phyloP scores from a whole-genome alignment of 2,797 vertebrate species.

The Xiphorhynchus erythropygius region DNA sequence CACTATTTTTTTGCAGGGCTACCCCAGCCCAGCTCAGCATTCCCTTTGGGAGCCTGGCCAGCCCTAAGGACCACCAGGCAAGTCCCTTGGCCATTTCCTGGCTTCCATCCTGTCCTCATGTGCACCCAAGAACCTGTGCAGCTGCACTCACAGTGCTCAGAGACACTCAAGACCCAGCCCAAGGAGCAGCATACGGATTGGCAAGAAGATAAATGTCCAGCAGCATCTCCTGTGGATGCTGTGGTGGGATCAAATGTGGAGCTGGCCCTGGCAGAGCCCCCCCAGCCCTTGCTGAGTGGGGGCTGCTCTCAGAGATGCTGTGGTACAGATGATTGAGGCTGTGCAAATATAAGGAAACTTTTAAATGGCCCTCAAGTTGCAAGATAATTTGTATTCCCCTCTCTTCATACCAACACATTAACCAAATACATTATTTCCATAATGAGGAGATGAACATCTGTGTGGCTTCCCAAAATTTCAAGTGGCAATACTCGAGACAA shows the following conservation, averaged over 20 bases:
- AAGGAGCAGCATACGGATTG: accelerated
- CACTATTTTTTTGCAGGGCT: background rate
- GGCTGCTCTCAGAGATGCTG: background rate
- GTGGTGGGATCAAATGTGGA: accelerated
- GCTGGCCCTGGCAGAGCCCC: background rate
- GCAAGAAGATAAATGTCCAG: accelerated
- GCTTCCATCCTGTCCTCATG: accelerated
- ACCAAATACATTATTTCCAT: slow-evolving; percentile 68
- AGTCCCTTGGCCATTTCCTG: background rate
- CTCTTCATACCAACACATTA: slow-evolving; percentile 58
- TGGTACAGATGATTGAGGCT: background rate
- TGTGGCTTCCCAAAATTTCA: slow-evolving; percentile 67
- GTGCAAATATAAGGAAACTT: background rate
- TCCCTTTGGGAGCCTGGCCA: background rate
- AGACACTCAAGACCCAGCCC: accelerated
- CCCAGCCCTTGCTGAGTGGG: background rate
- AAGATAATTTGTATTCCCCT: slow-evolving; percentile 66
- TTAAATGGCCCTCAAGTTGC: slow-evolving; percentile 31
- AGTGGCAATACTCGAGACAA: slow-evolving; percentile 64
- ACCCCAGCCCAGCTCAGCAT: background rate
- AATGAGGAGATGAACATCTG: slow-evolving; percentile 70
- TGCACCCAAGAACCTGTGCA: background rate
- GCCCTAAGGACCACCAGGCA: background rate
- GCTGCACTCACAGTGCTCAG: background rate
- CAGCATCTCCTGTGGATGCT: too few relatives aligned